Conservation (phyloP, 1,140 invertebrate genomes). For the Drosophila insularis region DNA sequence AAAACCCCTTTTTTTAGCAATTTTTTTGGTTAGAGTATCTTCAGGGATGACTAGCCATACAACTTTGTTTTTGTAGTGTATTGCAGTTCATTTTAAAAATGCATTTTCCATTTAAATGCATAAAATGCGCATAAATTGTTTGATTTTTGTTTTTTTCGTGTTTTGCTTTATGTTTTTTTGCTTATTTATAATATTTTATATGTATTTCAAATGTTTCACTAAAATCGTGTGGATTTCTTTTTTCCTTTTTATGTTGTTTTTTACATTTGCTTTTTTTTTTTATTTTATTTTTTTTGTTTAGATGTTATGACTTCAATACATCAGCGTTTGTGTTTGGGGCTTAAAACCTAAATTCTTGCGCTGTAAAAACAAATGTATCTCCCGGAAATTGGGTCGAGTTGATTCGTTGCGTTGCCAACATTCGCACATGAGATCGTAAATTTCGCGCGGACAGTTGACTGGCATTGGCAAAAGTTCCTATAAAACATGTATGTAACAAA, state of each 20-base stretch:
- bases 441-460: slow-evolving; percentile 93
- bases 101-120: slow-evolving; percentile 40
- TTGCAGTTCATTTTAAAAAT: slow-evolving; percentile 42
- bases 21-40: slow-evolving; percentile 21
- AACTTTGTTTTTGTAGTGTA: background rate
- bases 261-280: slow-evolving; percentile 14
- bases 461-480: slow-evolving; percentile 89
- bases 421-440: slow-evolving; percentile 96
- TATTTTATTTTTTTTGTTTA: background rate
- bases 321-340: slow-evolving; percentile 80
- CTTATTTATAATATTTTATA: slow-evolving; percentile 21
- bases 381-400: slow-evolving; percentile 93
- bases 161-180: slow-evolving; percentile 1
- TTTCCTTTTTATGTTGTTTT: slow-evolving; percentile 15
- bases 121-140: slow-evolving; percentile 39
- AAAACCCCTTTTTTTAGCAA: background rate
- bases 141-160: too few species aligned
- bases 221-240: slow-evolving; percentile 42
- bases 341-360: slow-evolving; percentile 94
- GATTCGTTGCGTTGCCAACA: slow-evolving; percentile 95
- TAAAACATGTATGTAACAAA: background rate
- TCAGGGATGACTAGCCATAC: slow-evolving; percentile 18
- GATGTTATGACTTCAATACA: slow-evolving; percentile 52
- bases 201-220: slow-evolving; percentile 39
- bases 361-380: slow-evolving; percentile 95